Base-by-base conservation (phyloP, 1,140 invertebrate genomes). In the Leptinotarsa undecemlineata region DNA sequence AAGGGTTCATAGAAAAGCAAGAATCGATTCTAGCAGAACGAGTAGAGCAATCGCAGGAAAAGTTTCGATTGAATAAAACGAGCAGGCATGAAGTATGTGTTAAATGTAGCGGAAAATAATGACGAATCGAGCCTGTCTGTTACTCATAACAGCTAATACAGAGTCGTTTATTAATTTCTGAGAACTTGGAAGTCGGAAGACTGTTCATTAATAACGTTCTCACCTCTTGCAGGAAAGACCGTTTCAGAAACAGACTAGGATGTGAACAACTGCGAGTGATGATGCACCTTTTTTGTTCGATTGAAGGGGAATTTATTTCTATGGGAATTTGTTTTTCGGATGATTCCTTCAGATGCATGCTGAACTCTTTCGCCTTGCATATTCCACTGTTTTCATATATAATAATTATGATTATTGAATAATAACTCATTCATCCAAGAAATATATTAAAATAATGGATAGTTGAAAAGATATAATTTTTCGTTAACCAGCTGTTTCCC, bases 91-190 rank as follows among this genome's bases (percentile, higher is more conserved):
- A 84, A 84, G 83, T 84, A 85, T 84, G 83, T 79, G 83, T 81
- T 84, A 80, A 85, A 85, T 85, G 84, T 85, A 83, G 83, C 81
- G 83, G 82, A 84, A 85, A 85, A 85, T 85, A 85, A 85, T 85
- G 84, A 85, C 84, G 83, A 84, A 85, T 85, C 83, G 84, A 85
- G 78, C 80, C 82, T 85, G 84, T 85, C 83, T 84, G 82, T 84
- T 85, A 82, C 84, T 84, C 81, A 83, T 84, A 84, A 84, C 83
- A 84, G 84, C 83, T 85, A 85, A 85, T 85, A 84, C 76, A 79
- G 79, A 81, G 81, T 81, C 83, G 83, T 84, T 84, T 85, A 85
- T 85, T 85, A 85, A 84, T 85, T 85, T 83, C 62, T 70, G 63
- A 81, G 81, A 80, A 79, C 77, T 72, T 77, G 76, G 78, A 78